Percentiles rank a stretch among this genome's conserved stretches.
These are phyloP conservation scores for Brachionus rotundiformis DNA, from an alignment of 1,140 invertebrate genomes.

Conservation along the genomic window DNA sequence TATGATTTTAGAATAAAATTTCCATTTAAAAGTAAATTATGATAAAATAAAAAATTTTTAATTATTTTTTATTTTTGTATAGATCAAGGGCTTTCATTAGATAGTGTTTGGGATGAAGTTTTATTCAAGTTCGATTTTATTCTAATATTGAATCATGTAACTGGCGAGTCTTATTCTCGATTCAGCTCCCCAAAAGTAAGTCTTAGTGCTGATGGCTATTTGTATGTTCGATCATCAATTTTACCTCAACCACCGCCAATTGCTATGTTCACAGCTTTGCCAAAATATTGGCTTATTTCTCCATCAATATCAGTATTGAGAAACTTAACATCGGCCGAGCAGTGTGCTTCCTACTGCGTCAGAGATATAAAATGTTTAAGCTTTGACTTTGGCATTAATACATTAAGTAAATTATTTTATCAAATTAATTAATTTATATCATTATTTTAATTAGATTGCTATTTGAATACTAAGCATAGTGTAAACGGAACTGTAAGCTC, in stretches of 20 bases:
- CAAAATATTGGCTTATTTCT: slow-evolving; percentile 14
- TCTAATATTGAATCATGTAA: background rate
- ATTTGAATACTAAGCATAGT: slow-evolving; percentile 27
- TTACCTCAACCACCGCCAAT: slow-evolving; percentile 35
- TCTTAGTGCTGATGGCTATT: slow-evolving; percentile 10
- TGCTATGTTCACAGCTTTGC: slow-evolving; percentile 21
- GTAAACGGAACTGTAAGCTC: background rate
- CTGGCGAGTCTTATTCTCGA: slow-evolving; percentile 32
- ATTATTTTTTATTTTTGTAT: too few relatives aligned
- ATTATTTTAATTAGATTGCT: background rate
- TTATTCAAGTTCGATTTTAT: background rate
- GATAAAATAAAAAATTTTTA: too few relatives aligned
- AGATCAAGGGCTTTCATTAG: background rate
- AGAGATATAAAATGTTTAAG: slow-evolving; percentile 34
- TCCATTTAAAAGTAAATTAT: slow-evolving; percentile 22
- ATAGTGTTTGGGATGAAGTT: background rate
- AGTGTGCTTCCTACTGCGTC: slow-evolving; percentile 37
- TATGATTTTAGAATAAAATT: slow-evolving; percentile 44
- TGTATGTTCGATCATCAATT: slow-evolving; percentile 35
- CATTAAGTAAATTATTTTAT: background rate
- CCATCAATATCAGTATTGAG: background rate
- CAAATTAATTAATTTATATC: background rate
- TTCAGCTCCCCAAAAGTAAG: slow-evolving; percentile 12
- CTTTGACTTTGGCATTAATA: slow-evolving; percentile 7
- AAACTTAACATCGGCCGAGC: background rate